phyloP scores from a whole-genome alignment of 2,797 vertebrate genomes.

The Mormyrops boulengeri region DNA sequence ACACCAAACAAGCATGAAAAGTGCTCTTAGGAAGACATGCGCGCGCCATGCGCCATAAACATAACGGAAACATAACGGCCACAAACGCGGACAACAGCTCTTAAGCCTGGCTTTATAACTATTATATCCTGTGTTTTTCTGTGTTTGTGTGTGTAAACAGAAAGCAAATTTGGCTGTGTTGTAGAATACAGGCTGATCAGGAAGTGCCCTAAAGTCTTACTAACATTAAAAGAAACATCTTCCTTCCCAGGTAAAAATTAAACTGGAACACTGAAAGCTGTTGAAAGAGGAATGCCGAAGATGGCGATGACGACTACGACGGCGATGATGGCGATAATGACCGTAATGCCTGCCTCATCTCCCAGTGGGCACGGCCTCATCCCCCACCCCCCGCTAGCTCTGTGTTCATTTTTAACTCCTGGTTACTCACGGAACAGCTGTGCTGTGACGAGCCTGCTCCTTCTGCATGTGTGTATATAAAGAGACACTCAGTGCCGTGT shows the following conservation, averaged over 20 bases:
- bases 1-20: background rate
- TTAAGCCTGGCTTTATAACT: background rate
- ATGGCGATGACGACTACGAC: background rate
- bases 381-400: constrained; percentile 35
- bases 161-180: background rate
- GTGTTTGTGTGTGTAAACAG: background rate
- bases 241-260: background rate
- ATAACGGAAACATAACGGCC: background rate
- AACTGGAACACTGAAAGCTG: background rate
- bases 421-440: constrained; percentile 59
- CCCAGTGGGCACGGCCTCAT: background rate
- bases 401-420: constrained; percentile 58
- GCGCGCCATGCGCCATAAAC: background rate
- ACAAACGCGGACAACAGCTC: background rate
- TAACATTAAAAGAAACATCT: background rate
- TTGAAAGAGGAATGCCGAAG: background rate
- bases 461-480: constrained; percentile 43
- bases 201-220: background rate
- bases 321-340: background rate
- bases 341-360: background rate
- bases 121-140: background rate
- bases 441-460: constrained; percentile 43
- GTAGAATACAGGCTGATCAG: background rate
- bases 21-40: background rate
- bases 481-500: constrained; percentile 35